Evolutionary conservation across 2,113 vertebrate species (phyloP), one percentile per base, ranked within the genome.

Genomic region (Boleophthalmus pectinirostris): DNA sequence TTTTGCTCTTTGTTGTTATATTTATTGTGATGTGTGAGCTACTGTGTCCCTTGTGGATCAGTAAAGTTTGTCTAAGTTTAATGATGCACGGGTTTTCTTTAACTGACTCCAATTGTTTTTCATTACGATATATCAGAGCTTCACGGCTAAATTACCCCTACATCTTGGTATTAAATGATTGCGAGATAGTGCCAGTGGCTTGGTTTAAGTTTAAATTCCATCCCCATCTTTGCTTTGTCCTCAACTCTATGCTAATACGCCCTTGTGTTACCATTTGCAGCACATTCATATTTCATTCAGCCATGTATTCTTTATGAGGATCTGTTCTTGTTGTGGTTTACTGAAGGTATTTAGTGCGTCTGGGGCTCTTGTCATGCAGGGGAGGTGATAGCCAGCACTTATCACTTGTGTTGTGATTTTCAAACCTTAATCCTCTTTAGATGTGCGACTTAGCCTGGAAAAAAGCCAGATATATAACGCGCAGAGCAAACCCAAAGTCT

Each of bases 351-450:
- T 81, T 57, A 76, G 68, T 29, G 16, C 63, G 18, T 53, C 51
- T 53, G 51, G 51, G n/a, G 9, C 51, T 85, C 81, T 4, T 58
- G 21, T 24, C 23, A 14, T 25, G 56, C 23, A 13, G 6, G 23
- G n/a, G 56, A 12, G 12, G 56, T 14, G 56, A 58, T 58, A 23
- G 11, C 23, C 56, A 24, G 56, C 60, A 68, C 43, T 66, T 33
- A 47, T 24, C n/a, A 23, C 70, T 53, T 63, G 75, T 77, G 75
- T 86, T 85, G 65, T 77, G 72, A 75, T 58, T 87, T 86, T 70
- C 56, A 80, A 89, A 82, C 78, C 77, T 1, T 80, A 88, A 89
- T 90, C 87, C 79, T 83, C 80, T 88, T 43, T 77, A 70, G 76
- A 86, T 67, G 75, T 85, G 71, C 64, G 72, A 63, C 51, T 14